Percentiles rank a stretch among this genome's conserved stretches.
Conservation (phyloP, 2,888 invertebrate genomes). For the Drosophila antonietae region DNA sequence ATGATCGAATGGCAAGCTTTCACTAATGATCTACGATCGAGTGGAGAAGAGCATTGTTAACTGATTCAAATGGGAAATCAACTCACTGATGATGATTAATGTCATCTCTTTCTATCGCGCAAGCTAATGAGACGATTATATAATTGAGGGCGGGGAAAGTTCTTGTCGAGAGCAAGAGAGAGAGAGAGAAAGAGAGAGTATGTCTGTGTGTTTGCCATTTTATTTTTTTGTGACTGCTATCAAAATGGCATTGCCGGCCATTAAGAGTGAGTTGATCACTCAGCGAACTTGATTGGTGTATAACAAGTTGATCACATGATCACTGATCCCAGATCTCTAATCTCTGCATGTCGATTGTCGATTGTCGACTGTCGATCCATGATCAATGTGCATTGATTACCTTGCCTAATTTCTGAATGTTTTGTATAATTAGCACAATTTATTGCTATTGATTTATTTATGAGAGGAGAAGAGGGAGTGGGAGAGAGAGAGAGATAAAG, state of each 20-base stretch:
- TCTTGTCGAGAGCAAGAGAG: neutral
- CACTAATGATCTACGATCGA: conserved; percentile 46
- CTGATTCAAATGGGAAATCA: conserved; percentile 21
- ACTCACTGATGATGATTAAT: neutral
- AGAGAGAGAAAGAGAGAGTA: neutral
- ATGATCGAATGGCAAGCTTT: conserved; percentile 40
- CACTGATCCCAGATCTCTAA: neutral
- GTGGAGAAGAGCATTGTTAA: neutral
- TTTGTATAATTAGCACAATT: conserved; percentile 22
- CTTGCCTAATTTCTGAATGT: conserved; percentile 6
- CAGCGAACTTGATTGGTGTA: conserved; percentile 9
- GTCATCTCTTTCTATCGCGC: conserved; percentile 16
- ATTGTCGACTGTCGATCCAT: neutral
- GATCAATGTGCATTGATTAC: conserved; percentile 2
- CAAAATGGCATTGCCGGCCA: conserved; percentile 2
- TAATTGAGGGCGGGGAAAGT: conserved; percentile 17
- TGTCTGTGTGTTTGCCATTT: neutral
- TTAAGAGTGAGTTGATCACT: neutral
- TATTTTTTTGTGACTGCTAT: neutral
- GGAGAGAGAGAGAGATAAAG: neutral
- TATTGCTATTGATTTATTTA: conserved; percentile 6
- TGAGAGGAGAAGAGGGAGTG: no score
- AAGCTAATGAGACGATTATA: conserved; percentile 3
- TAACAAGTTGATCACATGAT: conserved; percentile 8
- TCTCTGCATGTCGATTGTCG: neutral